Evolutionary conservation across 2,797 vertebrate genomes (phyloP), one percentile per base, ranked within the genome.

Genomic region (Eulemur coronatus): DNA sequence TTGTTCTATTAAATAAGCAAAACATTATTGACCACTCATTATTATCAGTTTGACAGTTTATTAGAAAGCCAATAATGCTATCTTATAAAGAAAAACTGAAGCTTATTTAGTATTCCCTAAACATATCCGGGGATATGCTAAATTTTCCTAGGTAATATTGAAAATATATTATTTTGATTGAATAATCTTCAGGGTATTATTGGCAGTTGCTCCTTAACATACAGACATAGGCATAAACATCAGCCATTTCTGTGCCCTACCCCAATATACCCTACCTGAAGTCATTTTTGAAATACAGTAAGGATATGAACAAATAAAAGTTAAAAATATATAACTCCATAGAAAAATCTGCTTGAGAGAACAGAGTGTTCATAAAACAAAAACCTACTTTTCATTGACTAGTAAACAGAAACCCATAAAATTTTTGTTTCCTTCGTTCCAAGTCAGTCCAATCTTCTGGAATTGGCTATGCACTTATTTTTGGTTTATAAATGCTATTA

Each of bases 61-160:
- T 96, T 96, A 84, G 91, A 91, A 96, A 93, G 28, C 14, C 82
- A 93, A 78, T 89, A 70, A 61, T 75, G 59, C 48, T 93, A 24
- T 87, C 35, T 73, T 95, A 59, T 50, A 87, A 92, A 97, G 43
- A 95, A 89, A 50, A 94, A 84, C 61, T 67, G 17, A 80, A 28
- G 24, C 28, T 95, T 93, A 9, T 76, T 93, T 80, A 59, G 38
- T 59, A 41, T 55, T 80, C 10, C 26, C 59, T 55, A 20, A 75
- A 48, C 85, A 17, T 43, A 80, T 96, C 38, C 18, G 72, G 41
- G 24, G 15, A 38, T 90, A 22, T 20, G 9, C 20, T 90, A 81
- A 63, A 48, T 78, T 95, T 8, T 5, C 84, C 5, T 81, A 80
- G 69, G 65, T 88, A 55, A 63, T 75, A 75, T 48, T 92, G 52